Conservation (phyloP, 2,797 vertebrate species). For the Rhincodon typus region DNA sequence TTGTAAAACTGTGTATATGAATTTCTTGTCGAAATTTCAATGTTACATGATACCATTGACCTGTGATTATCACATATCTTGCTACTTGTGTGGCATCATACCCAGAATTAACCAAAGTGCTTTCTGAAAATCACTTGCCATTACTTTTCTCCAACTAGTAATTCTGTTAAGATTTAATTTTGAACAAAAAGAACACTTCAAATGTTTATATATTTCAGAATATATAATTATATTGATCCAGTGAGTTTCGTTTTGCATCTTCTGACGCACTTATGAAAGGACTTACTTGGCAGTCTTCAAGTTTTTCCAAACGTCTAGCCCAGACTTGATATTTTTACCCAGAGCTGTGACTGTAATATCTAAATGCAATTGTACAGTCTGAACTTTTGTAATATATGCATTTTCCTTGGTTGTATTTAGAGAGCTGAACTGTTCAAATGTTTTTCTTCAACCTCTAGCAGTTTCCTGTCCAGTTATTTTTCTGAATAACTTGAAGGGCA, state of each 20-base stretch:
- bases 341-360: neutral
- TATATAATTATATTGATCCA: neutral
- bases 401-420: neutral
- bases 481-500: neutral
- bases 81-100: neutral
- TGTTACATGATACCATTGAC: neutral
- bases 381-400: neutral
- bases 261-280: neutral
- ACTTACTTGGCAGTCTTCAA: neutral
- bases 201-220: neutral
- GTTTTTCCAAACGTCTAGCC: too few species aligned
- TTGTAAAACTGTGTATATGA: neutral
- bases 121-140: neutral
- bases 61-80: neutral
- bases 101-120: neutral
- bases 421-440: neutral
- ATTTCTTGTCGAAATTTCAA: neutral
- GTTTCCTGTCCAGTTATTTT: neutral
- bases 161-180: neutral
- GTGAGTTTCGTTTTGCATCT: neutral
- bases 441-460: neutral
- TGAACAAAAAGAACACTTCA: neutral
- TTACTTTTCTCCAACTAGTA: neutral
- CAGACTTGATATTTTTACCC: neutral
- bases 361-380: neutral